Evolutionary conservation across 2,888 invertebrate species (phyloP).

Genomic region (Dasysyrphus tricinctus): DNA sequence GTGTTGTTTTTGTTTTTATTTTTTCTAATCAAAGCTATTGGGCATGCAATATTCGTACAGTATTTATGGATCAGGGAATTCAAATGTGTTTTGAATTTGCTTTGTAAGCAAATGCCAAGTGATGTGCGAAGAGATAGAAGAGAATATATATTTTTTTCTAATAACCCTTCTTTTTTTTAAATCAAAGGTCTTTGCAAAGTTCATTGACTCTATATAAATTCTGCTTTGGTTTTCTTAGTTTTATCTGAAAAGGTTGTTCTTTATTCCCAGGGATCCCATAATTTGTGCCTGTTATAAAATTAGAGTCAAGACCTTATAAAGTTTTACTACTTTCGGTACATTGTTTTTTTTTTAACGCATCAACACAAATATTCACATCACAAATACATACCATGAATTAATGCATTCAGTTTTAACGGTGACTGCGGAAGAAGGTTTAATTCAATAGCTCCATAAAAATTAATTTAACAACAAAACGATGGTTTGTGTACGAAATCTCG

Average conservation of each 20-base stretch:
- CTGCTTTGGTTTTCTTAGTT: not conserved
- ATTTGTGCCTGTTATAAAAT: no score
- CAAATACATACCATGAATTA: no score
- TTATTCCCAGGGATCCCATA: not conserved
- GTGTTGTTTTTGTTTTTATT: slow-evolving; percentile 1
- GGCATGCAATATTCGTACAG: slow-evolving; percentile 8
- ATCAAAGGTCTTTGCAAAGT: not conserved
- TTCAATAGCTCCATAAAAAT: no score
- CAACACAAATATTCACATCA: no score
- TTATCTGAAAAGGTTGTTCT: not conserved
- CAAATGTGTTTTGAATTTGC: not conserved
- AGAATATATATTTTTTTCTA: not conserved
- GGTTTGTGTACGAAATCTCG: no score
- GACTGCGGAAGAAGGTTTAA: no score
- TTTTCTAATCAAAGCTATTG: slow-evolving; percentile 44
- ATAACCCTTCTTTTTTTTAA: slow-evolving; percentile 1
- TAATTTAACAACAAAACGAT: no score
- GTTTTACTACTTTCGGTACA: no score
- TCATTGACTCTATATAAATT: not conserved
- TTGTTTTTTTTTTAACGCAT: no score
- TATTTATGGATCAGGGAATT: slow-evolving; percentile 40
- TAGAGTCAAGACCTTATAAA: no score
- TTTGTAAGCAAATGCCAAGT: not conserved
- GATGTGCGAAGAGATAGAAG: not conserved
- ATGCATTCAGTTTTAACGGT: no score